Evolutionary conservation across 2,113 vertebrate genomes (phyloP).

Genomic region (Gallinago media): DNA sequence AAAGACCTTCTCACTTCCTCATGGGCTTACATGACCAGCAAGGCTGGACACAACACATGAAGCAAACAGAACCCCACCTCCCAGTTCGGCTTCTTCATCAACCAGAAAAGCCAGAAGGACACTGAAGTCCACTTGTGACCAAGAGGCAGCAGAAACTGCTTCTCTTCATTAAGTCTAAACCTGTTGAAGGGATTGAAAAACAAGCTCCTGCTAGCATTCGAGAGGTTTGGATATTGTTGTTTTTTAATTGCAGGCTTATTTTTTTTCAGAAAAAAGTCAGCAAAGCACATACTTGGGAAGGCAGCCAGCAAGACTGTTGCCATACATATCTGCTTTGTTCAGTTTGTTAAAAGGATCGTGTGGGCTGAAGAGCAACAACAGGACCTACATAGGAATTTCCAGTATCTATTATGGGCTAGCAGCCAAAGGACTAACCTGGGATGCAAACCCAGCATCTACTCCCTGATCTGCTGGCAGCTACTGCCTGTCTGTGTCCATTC

Average conservation of each 20-base stretch:
- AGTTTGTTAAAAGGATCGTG: background rate
- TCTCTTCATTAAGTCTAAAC: background rate
- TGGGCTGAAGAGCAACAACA: background rate
- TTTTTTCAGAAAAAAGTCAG: background rate
- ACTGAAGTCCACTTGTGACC: too few relatives aligned
- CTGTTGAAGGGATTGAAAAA: background rate
- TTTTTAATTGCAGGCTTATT: background rate
- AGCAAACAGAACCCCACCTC: background rate
- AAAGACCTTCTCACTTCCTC: background rate
- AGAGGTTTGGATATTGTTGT: background rate
- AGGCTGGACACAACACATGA: background rate
- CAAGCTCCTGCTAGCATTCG: background rate
- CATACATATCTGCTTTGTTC: background rate
- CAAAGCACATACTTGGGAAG: background rate
- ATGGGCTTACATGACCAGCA: fast-evolving
- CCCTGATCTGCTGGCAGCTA: background rate
- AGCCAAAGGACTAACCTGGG: background rate
- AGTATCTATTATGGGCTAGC: background rate
- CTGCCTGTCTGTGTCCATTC: background rate
- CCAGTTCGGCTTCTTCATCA: too few relatives aligned
- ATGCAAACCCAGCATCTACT: background rate
- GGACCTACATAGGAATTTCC: background rate
- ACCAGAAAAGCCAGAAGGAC: background rate
- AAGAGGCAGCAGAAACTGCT: background rate
- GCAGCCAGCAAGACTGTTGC: background rate